Percentiles rank a stretch among this genome's conserved stretches.
Conservation (phyloP, 2,113 vertebrate species). For the Eptesicus fuscus region DNA sequence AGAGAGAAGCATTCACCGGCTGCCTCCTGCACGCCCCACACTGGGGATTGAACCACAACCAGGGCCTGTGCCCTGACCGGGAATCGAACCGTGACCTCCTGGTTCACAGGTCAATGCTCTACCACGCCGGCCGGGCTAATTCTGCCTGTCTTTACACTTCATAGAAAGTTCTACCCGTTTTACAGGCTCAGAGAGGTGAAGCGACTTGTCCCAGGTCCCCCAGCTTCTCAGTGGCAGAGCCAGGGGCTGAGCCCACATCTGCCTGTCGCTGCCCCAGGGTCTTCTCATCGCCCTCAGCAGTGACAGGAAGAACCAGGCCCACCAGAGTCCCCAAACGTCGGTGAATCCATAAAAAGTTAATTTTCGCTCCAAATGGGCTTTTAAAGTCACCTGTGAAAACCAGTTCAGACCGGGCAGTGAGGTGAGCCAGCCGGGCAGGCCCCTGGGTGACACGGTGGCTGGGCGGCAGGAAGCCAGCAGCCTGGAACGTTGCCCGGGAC, state of each 20-base stretch:
- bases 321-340: not conserved
- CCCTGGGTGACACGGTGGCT: not conserved
- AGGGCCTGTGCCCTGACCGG: too few species aligned
- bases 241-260: not conserved
- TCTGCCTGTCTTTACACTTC: not conserved
- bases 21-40: too few species aligned
- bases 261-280: not conserved
- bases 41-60: too few species aligned
- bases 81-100: too few species aligned
- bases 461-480: not conserved
- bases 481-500: slow-evolving; percentile 3
- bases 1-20: too few species aligned
- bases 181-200: not conserved
- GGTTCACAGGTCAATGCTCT: too few species aligned
- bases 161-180: not conserved
- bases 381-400: not conserved
- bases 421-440: not conserved
- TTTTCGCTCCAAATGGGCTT: not conserved
- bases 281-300: not conserved
- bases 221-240: not conserved
- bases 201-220: not conserved
- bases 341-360: not conserved
- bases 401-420: not conserved
- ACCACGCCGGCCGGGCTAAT: not conserved
- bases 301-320: not conserved